These are phyloP conservation scores for Poecilus cupreus DNA, from an alignment of 2,888 invertebrate species.

Conservation along the genomic window DNA sequence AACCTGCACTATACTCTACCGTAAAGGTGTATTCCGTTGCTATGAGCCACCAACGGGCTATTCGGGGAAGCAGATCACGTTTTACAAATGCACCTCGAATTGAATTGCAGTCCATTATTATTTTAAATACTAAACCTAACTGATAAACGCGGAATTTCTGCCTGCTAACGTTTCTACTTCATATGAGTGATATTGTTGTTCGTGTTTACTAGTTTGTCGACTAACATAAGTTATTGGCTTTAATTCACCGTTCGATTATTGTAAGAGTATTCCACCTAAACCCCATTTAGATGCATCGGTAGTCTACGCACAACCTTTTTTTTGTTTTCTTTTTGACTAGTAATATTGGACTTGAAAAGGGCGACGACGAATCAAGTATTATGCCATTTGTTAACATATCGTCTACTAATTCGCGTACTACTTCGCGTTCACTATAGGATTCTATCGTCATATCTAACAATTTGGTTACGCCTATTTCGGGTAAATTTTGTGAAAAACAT, in stretches of 20 bases:
- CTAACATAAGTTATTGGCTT: slow-evolving; percentile 66
- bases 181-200: slow-evolving; percentile 61
- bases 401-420: no score
- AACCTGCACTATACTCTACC: slow-evolving; percentile 64
- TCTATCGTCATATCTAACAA: no score
- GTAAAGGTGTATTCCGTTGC: slow-evolving; percentile 65
- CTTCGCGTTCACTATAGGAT: no score
- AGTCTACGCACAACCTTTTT: no score
- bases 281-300: slow-evolving; percentile 64
- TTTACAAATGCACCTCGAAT: slow-evolving; percentile 34
- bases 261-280: slow-evolving; percentile 64
- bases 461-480: no score
- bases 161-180: slow-evolving; percentile 58
- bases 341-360: no score
- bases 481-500: no score
- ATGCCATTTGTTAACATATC: no score
- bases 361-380: no score
- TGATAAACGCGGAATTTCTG: slow-evolving; percentile 1
- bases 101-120: slow-evolving; percentile 23
- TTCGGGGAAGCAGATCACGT: slow-evolving; percentile 60
- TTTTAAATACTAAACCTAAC: slow-evolving; percentile 46
- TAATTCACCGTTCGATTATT: slow-evolving; percentile 62
- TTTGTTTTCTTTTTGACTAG: no score
- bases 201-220: slow-evolving; percentile 63
- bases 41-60: slow-evolving; percentile 65